phyloP scores from a whole-genome alignment of 2,113 vertebrate species.

The Regulus satrapa region DNA sequence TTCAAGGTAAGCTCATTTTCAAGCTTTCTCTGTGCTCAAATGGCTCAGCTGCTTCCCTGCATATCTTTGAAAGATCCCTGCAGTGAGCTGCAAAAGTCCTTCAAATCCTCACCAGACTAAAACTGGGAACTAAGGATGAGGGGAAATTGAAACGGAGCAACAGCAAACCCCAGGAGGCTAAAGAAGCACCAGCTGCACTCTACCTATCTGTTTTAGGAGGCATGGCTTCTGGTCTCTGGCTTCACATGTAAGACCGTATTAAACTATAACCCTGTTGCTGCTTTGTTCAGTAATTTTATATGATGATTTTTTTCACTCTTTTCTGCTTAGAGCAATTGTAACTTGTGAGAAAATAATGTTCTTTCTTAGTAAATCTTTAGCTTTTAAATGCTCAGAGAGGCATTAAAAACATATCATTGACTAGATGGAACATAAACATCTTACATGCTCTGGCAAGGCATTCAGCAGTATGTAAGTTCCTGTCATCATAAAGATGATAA shows the following conservation, averaged over 20 bases:
- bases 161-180: neutral
- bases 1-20: slow-evolving; percentile 41
- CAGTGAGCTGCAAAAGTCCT: slow-evolving; percentile 11
- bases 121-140: neutral
- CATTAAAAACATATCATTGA: neutral
- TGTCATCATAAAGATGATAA: neutral
- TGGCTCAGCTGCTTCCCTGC: neutral
- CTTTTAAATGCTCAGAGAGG: neutral
- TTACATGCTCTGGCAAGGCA: neutral
- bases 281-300: neutral
- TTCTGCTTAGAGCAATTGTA: neutral
- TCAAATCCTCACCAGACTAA: slow-evolving; percentile 28
- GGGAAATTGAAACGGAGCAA: slow-evolving; percentile 19
- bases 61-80: slow-evolving; percentile 20
- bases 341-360: neutral
- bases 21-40: neutral
- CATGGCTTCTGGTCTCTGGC: neutral
- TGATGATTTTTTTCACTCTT: neutral
- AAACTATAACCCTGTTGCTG: neutral
- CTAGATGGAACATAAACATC: neutral
- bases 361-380: neutral
- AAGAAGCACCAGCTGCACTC: neutral
- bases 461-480: neutral
- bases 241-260: neutral
- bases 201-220: neutral